A percentile compares a stretch with the other conserved stretches of the same genome.
phyloP scores from a whole-genome alignment of 2,888 invertebrate genomes.

The Dromius quadrimaculatus region DNA sequence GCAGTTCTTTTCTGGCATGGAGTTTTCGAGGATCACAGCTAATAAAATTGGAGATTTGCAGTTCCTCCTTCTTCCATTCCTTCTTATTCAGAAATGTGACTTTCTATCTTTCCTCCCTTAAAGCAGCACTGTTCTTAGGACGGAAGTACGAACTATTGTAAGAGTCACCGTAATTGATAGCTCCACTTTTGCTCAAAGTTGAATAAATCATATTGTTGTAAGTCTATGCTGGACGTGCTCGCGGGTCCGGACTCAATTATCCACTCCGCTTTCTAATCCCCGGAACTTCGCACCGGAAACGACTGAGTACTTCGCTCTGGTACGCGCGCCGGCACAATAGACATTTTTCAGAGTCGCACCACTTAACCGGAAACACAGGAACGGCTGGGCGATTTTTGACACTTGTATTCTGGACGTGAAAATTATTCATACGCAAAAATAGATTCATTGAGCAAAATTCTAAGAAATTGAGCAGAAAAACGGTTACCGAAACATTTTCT shows the following conservation, averaged over 20 bases:
- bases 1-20: too few relatives aligned
- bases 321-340: conserved; percentile 59
- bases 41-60: too few relatives aligned
- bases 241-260: conserved; percentile 61
- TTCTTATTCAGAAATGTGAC: conserved; percentile 9
- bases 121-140: conserved; percentile 8
- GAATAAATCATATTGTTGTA: conserved; percentile 47
- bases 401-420: too few relatives aligned
- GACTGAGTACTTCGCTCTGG: conserved; percentile 19
- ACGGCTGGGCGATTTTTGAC: too few relatives aligned
- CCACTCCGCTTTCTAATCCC: conserved; percentile 62
- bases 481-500: too few relatives aligned
- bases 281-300: conserved; percentile 62
- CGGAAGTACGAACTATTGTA: conserved; percentile 32
- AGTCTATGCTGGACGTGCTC: conserved; percentile 13
- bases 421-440: too few relatives aligned
- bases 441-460: too few relatives aligned
- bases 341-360: conserved; percentile 59
- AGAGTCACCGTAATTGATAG: conserved; percentile 46
- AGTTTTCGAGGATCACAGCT: too few relatives aligned
- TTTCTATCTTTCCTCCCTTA: background rate
- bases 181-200: conserved; percentile 31
- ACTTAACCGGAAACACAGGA: conserved; percentile 38
- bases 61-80: too few relatives aligned
- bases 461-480: too few relatives aligned